Evolutionary conservation across 2,797 vertebrate genomes (phyloP).

Genomic region (Chloroceryle inda): DNA sequence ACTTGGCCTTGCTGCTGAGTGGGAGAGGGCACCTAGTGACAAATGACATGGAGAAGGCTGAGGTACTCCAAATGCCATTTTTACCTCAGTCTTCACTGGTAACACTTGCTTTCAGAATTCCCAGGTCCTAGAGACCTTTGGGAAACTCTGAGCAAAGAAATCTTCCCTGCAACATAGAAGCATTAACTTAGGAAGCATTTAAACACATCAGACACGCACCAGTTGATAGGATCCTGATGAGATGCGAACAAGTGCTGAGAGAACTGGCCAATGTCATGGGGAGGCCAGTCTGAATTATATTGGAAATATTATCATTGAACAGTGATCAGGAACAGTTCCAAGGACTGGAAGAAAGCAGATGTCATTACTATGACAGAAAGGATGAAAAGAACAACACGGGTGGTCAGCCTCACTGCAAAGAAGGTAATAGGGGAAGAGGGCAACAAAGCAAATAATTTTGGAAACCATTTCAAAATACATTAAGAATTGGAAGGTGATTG

Average conservation of each 20-base stretch:
- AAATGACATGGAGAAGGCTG: not conserved
- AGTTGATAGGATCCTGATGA: not conserved
- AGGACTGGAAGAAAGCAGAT: not conserved
- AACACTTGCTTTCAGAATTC: not conserved
- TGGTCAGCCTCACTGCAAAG: not conserved
- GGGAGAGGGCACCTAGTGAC: not conserved
- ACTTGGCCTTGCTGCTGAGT: not conserved
- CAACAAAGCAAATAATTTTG: not conserved
- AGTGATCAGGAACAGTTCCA: not conserved
- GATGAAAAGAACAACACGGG: not conserved
- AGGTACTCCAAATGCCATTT: not conserved
- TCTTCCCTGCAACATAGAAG: not conserved
- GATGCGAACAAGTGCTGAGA: not conserved
- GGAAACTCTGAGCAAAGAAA: not conserved
- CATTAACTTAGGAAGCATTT: not conserved
- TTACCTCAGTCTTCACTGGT: not conserved
- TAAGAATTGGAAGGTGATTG: not conserved
- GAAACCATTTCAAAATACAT: not conserved
- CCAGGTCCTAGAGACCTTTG: not conserved
- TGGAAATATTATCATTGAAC: not conserved
- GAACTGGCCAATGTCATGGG: not conserved
- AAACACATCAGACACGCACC: not conserved
- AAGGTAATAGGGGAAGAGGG: not conserved
- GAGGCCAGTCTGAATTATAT: not conserved
- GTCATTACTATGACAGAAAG: not conserved